phyloP scores from a whole-genome alignment of 2,888 invertebrate genomes.

The Merodon equestris region DNA sequence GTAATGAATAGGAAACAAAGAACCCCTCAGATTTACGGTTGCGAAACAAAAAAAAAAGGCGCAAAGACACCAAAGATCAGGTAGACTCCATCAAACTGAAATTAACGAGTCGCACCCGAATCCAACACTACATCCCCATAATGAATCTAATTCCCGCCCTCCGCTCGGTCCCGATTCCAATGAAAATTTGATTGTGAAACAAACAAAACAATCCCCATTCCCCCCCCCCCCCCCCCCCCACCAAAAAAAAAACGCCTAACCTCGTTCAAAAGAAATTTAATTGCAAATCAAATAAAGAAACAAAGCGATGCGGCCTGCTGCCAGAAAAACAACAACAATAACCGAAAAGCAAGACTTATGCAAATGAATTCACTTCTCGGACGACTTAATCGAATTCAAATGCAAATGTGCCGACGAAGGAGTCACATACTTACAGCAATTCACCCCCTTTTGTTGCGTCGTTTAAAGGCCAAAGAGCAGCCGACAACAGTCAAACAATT shows the following conservation, averaged over 20 bases:
- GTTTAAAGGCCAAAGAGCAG: slow-evolving; percentile 44
- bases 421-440: slow-evolving; percentile 23
- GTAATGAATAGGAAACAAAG: too few species aligned
- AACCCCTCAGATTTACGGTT: too few species aligned
- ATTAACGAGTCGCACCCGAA: slow-evolving; percentile 6
- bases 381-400: slow-evolving; percentile 68
- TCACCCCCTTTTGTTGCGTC: slow-evolving; percentile 12
- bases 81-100: slow-evolving; percentile 36
- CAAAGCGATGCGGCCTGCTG: slow-evolving; percentile 49
- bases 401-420: slow-evolving; percentile 57
- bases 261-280: slow-evolving; percentile 48
- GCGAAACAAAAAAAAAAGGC: too few species aligned
- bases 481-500: slow-evolving; percentile 65
- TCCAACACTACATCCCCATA: slow-evolving; percentile 11
- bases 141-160: too few species aligned
- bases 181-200: slow-evolving; percentile 38
- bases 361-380: slow-evolving; percentile 61
- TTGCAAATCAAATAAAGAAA: slow-evolving; percentile 66
- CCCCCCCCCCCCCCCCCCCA: not conserved
- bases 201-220: slow-evolving; percentile 48
- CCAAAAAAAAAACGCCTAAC: slow-evolving; percentile 25
- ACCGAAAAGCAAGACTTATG: slow-evolving; percentile 64
- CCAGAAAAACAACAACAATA: too few species aligned
- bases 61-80: too few species aligned
- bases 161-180: slow-evolving; percentile 27